Base-by-base conservation (phyloP, 1,140 invertebrate genomes). In the Aradophagus sp. region DNA sequence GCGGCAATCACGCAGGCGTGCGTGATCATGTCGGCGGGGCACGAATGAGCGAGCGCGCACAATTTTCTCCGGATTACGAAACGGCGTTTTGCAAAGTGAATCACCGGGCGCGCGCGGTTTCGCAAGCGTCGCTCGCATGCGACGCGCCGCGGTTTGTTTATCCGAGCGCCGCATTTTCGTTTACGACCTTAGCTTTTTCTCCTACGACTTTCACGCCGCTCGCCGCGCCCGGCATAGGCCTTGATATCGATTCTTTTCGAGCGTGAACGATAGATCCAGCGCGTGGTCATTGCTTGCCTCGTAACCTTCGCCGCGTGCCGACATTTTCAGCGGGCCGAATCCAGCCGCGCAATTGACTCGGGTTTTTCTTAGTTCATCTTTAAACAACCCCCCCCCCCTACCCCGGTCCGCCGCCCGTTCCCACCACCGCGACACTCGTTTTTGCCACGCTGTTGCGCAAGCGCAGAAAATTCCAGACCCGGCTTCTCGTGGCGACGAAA, bases 111-210 rank as follows among this genome's bases (percentile, higher is more conserved):
- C 4, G n/a, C 29, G 12, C 29, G 26, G 26, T 71, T 71, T 47
- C 55, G 55, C 34, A 71, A 65, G 29, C 29, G 34, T 35, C 35
- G 53, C 48, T 65, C 42, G 55, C 55, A 65, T 61, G 39, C 68
- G 65, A 47, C 56, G 56, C 36, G 56, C 32, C 36, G 41, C 45
- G 50, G 42, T 61, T 61, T 61, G 50, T 69, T 61, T 69, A 69
- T 41, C 35, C 68, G 44, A 38, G 52, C 50, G 47, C 35, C 13
- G 35, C 44, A 61, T 76, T 74, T 76, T 76, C 59, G 59, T 76
- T 69, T 67, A 44, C 44, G 47, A 63, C 71, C 71, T 74, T 76
- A 56, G 58, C 50, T 74, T 74, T 74, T 73, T 74, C 42, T 52
- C 35, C 38, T 42, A 65, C 45, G 35, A 75, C 71, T 75, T 77